Evolutionary conservation across 92 coral and sea anemone species (phyloP), one percentile per base, ranked within the genome.

Genomic region (Parazoanthus darwini): DNA sequence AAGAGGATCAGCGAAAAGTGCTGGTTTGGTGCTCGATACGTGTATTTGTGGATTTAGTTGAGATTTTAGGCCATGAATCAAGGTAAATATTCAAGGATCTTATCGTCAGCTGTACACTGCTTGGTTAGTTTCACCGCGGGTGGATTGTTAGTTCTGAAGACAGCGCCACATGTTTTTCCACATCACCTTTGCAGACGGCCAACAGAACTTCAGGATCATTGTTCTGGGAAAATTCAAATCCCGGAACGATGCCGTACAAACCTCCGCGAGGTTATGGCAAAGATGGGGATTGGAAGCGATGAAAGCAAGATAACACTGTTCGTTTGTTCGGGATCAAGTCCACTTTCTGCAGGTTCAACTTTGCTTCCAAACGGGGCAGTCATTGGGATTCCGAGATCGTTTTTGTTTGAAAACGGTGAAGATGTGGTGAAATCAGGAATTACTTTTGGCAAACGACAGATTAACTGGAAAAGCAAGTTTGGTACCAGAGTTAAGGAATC

Each of bases 321-420:
- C 75, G 91, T 97, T 56, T 92, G 94, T 88, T 88, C 93, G 80
- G 96, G 98, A 10, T 93, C 80, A 48, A 87, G 94, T 54, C 95
- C 98, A 37, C 56, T 92, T 86, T 97, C 98, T 67, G 97, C 96
- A n/a, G 99, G 99, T 54, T 95, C 99, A 46, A 92, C 94, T 20
- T 89, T 92, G 95, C 95, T 97, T 0, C 99, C 99, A 3, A 91
- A 91, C 26, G 98, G 99, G 3, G 99, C 99, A 2, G 98, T 93
- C 1, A 95, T 97, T 29, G 99, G 99, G 14, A 85, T 97, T 3
- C 96, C 99, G 36, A 91, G 93, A 50, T 92, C 92, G 16, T 91
- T 95, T 70, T 91, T 95, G 59, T 97, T 94, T 85, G 96, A 93
- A 39, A 89, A 91, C 82, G 89, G 85, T 38, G 91, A 94, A 74